Evolutionary conservation across 2,888 invertebrate genomes (phyloP), one percentile per base, ranked within the genome.

Genomic region (Capitulum mitella): DNA sequence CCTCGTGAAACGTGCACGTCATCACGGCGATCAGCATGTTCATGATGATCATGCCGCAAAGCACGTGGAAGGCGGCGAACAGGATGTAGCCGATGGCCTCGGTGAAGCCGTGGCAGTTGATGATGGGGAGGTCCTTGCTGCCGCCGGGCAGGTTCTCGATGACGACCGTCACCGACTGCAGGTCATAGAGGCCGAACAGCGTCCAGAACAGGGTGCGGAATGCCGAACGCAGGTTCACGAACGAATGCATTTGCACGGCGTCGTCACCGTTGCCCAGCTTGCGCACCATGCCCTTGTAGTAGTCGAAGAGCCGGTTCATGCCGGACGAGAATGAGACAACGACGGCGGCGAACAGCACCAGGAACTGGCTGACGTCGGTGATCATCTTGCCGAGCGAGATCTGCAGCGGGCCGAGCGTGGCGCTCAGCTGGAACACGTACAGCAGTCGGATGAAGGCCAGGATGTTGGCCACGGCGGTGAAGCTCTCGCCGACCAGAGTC

Each of bases 21-120:
- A 92, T 92, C 85, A 87, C 86, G n/a, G 92, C 92, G 83, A 92
- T 91, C 43, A 87, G 83, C 92, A 92, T 92, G 85, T 92, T 93
- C 81, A 92, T 86, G 58, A 92, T 89, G 81, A 92, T 90, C 82
- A 92, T 89, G 79, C 92, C 91, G 79, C 90, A 89, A 83, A 92
- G 88, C 61, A 92, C 89, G 86, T 91, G 91, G 84, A 91, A 92
- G 80, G 85, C 87, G 83, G 85, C 83, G 83, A 86, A 86, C 78
- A 87, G 89, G 81, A 90, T 88, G 84, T 91, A 91, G 61, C 92
- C 92, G 77, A 92, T 88, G 6, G 89, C 86, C 84, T 91, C 90
- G 0, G 91, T 91, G 83, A 89, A 90, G 1, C 85, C 85, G 83
- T 91, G 91, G 51, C 86, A 85, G 83, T 90, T 90, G 78, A n/a